Evolutionary conservation across 1,140 invertebrate species (phyloP).

Genomic region (Rhynchophorus ferrugineus): DNA sequence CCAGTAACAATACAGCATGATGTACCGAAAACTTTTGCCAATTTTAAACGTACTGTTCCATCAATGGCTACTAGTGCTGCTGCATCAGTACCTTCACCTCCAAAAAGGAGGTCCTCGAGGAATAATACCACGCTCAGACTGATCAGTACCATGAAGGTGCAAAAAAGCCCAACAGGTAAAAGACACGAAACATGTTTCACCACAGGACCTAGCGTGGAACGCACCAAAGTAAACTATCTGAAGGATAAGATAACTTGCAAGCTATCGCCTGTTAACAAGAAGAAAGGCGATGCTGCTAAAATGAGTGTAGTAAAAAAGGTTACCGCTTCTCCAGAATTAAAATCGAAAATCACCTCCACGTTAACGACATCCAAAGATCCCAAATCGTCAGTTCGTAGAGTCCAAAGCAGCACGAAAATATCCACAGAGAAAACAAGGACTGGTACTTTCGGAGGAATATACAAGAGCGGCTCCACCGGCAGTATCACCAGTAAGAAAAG

Average conservation of each 20-base stretch:
- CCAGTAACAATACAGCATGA: constrained; percentile 45
- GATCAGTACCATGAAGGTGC: constrained; percentile 48
- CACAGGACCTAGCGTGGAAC: constrained; percentile 32
- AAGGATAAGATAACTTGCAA: constrained; percentile 52
- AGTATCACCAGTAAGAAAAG: constrained; percentile 16
- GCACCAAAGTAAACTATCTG: constrained; percentile 49
- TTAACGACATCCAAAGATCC: constrained; percentile 25
- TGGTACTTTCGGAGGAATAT: constrained; percentile 6
- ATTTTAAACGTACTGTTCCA: constrained; percentile 46
- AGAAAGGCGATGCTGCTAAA: constrained; percentile 36
- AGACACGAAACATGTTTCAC: constrained; percentile 55
- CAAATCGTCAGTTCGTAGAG: constrained; percentile 22
- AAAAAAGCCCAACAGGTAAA: constrained; percentile 27
- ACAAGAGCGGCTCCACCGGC: constrained; percentile 21
- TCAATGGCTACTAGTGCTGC: constrained; percentile 38
- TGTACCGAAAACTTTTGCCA: constrained; percentile 41
- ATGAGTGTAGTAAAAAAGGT: constrained; percentile 39
- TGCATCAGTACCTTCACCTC: constrained; percentile 55
- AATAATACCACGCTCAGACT: constrained; percentile 61
- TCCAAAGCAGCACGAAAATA: constrained; percentile 30
- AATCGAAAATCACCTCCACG: constrained; percentile 28
- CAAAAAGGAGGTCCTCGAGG: constrained; percentile 62
- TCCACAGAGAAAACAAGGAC: constrained; percentile 9
- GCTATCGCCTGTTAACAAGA: constrained; percentile 44
- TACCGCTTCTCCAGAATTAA: constrained; percentile 36